phyloP scores from a whole-genome alignment of 2,113 vertebrate species.

The Gymnorhina tibicen region DNA sequence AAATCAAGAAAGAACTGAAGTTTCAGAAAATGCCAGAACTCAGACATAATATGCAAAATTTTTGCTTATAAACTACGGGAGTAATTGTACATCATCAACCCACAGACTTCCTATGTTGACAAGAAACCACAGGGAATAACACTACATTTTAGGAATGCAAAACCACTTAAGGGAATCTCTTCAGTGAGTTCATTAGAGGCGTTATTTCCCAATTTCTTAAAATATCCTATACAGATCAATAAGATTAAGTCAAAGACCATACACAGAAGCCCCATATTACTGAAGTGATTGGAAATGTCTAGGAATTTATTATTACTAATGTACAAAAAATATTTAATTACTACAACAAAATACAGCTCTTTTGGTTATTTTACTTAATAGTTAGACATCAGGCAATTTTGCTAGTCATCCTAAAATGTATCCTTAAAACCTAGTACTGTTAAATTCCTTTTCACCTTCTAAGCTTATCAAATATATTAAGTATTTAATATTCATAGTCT shows the following conservation, averaged over 20 bases:
- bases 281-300: neutral
- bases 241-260: neutral
- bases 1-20: neutral
- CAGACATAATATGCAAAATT: neutral
- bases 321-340: neutral
- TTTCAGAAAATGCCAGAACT: neutral
- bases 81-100: neutral
- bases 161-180: neutral
- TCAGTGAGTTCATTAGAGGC: neutral
- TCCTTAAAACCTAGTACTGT: neutral
- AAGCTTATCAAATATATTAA: neutral
- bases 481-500: neutral
- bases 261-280: neutral
- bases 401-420: neutral
- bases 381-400: neutral
- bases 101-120: neutral
- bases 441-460: neutral
- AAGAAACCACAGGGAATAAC: neutral
- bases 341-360: neutral
- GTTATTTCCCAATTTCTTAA: neutral
- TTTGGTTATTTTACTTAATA: neutral
- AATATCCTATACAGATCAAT: neutral
- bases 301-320: neutral
- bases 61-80: neutral
- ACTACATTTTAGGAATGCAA: neutral